Evolutionary conservation across 2,888 invertebrate species (phyloP).

Genomic region (Polydrusus pterygomalis): DNA sequence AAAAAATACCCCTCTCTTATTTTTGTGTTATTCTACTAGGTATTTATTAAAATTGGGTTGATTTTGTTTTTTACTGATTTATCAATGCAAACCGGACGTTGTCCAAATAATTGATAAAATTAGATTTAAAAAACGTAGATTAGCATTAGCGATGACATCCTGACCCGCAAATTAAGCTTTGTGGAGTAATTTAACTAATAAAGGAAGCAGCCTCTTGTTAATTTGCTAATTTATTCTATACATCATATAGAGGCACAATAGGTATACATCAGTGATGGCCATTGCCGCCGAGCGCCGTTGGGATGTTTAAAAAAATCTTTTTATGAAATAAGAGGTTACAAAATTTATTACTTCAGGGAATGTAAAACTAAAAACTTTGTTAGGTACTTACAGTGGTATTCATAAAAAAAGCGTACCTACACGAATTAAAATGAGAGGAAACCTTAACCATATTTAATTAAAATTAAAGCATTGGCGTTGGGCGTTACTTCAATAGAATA

Average conservation of each 20-base stretch:
- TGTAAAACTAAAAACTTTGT: too few relatives aligned
- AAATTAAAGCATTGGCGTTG: too few relatives aligned
- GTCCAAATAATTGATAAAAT: conserved; percentile 53
- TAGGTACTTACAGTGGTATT: too few relatives aligned
- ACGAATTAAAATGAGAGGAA: too few relatives aligned
- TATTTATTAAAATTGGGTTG: background rate
- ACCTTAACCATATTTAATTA: too few relatives aligned
- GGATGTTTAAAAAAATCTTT: too few relatives aligned
- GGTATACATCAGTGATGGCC: background rate
- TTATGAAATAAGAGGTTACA: too few relatives aligned
- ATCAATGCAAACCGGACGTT: conserved; percentile 37
- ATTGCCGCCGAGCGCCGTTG: too few relatives aligned
- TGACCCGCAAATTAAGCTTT: conserved; percentile 64
- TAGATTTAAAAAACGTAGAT: conserved; percentile 60
- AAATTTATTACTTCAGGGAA: too few relatives aligned
- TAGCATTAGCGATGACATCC: conserved; percentile 68
- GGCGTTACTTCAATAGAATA: too few relatives aligned
- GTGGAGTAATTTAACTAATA: conserved; percentile 61
- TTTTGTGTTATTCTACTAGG: background rate
- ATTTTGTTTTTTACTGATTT: background rate
- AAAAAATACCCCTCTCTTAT: too few relatives aligned
- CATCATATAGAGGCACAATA: conserved; percentile 19
- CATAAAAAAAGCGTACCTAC: too few relatives aligned
- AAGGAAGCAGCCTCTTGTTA: conserved; percentile 60
- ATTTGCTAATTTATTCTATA: conserved; percentile 59